These are phyloP conservation scores for Clarias fuscus DNA, from an alignment of 2,797 vertebrate species.

Conservation along the genomic window DNA sequence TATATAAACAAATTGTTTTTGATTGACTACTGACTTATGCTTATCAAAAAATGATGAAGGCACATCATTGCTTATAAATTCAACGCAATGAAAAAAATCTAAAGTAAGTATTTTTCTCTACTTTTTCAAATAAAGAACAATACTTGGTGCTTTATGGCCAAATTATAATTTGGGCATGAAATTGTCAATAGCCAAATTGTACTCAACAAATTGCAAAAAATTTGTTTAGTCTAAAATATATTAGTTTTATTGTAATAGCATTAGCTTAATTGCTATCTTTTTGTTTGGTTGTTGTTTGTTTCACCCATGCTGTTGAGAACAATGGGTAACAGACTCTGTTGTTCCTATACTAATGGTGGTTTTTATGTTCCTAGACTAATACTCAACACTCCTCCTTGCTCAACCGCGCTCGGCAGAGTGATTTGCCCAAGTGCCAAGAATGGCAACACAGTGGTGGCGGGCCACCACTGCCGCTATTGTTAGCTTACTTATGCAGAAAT, in stretches of 20 bases:
- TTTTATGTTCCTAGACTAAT: too few species aligned
- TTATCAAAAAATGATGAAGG: too few species aligned
- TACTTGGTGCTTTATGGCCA: not conserved
- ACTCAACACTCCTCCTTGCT: too few species aligned
- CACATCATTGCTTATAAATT: not conserved
- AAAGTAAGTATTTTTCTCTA: not conserved
- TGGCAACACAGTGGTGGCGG: too few species aligned
- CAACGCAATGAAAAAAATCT: not conserved
- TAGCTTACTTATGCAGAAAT: too few species aligned
- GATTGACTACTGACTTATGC: not conserved
- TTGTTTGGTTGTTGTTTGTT: too few species aligned
- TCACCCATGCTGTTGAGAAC: too few species aligned
- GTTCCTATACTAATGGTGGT: too few species aligned
- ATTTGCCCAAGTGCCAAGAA: too few species aligned
- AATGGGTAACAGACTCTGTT: too few species aligned
- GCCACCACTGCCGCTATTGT: too few species aligned
- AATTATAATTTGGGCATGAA: not conserved
- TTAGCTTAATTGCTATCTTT: not conserved
- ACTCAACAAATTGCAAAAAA: not conserved
- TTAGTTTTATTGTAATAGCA: not conserved
- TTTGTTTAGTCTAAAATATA: not conserved
- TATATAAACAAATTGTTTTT: not conserved
- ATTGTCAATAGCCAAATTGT: not conserved
- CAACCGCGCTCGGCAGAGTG: too few species aligned
- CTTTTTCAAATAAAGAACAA: not conserved